Conservation (phyloP, 1,140 invertebrate species). For the Maniola jurtina region DNA sequence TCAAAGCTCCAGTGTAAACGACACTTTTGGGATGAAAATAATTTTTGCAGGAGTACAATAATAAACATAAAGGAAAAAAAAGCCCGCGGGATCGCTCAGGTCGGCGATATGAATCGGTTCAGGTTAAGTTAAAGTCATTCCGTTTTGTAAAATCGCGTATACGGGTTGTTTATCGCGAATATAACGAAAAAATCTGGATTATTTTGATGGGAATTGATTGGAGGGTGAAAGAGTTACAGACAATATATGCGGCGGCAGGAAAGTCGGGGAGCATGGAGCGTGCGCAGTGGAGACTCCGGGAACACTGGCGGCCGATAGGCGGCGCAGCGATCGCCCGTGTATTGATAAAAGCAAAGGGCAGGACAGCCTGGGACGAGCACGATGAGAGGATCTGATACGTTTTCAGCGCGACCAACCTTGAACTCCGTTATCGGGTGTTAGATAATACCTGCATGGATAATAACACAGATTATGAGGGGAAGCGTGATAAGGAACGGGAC, state of each 20-base stretch:
- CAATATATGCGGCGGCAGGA: constrained; percentile 56
- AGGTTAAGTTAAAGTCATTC: constrained; percentile 13
- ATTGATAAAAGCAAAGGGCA: constrained; percentile 72
- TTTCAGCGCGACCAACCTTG: constrained; percentile 66
- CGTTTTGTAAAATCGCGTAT: not conserved
- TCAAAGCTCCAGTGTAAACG: constrained; percentile 41
- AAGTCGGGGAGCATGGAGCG: constrained; percentile 52
- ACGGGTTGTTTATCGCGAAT: constrained; percentile 28
- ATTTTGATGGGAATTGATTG: constrained; percentile 62
- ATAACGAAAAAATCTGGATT: constrained; percentile 30
- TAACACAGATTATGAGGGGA: constrained; percentile 15
- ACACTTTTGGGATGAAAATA: constrained; percentile 50
- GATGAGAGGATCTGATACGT: constrained; percentile 43
- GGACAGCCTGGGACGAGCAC: constrained; percentile 35
- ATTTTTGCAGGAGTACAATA: constrained; percentile 46
- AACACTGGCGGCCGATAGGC: constrained; percentile 59
- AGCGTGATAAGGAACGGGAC: constrained; percentile 8
- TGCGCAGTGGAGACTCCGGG: constrained; percentile 58
- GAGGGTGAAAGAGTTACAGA: constrained; percentile 49
- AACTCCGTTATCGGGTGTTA: constrained; percentile 68
- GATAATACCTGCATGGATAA: constrained; percentile 47
- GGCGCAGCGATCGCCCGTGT: constrained; percentile 51
- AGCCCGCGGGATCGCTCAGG: constrained; percentile 37
- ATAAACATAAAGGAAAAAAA: constrained; percentile 49
- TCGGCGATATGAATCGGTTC: constrained; percentile 40